Base-by-base conservation (phyloP, 2,888 invertebrate species). In the Macropis europaea region DNA sequence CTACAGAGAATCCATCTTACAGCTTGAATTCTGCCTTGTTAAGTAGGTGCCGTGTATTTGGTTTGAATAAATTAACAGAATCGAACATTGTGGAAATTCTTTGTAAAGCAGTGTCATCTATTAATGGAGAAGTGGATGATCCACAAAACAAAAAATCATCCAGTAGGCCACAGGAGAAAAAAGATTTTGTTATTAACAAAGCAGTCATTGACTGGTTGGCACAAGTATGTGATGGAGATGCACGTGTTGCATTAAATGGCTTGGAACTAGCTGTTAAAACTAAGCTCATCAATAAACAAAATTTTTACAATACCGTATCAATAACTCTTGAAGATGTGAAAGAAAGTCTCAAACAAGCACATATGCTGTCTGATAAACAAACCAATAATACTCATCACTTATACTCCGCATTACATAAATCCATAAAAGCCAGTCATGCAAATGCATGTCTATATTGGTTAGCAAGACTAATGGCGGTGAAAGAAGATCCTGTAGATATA, bases 1-100 rank as follows among this genome's bases (percentile, higher is more conserved):
- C 96, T 0, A 96, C 96, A 50, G 96, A 96, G 88, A 96, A 96
- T 88, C 96, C 96, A 6, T 95, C 95, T 2, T 96, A 96, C 87
- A 94, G 94, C 80, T 92, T 96, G 40, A 96, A 96, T 89, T 93
- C 93, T 82, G 95, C 96, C 0, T 89, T 96, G n/a, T 90, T 96
- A n/a, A 95, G 95, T 84, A 92, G 96, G 36, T 95, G 95, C 83
- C 91, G 94, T 78, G 94, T 96, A 13, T 92, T 95, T 75, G 92
- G 93, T 2, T 90, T 95, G 85, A 92, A 94, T 75, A 95, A 95
- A 90, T 90, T 95, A 42, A 87, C 91, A 47, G 86, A 90, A 11
- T 91, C 92, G 28, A 91, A 93, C 85, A 88, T 95, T 15, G 82
- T 91, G 70, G 81, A 88, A 9, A 95, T 96, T 80, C 88, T 96